phyloP scores from a whole-genome alignment of 2,888 invertebrate genomes.

The Timema podura region DNA sequence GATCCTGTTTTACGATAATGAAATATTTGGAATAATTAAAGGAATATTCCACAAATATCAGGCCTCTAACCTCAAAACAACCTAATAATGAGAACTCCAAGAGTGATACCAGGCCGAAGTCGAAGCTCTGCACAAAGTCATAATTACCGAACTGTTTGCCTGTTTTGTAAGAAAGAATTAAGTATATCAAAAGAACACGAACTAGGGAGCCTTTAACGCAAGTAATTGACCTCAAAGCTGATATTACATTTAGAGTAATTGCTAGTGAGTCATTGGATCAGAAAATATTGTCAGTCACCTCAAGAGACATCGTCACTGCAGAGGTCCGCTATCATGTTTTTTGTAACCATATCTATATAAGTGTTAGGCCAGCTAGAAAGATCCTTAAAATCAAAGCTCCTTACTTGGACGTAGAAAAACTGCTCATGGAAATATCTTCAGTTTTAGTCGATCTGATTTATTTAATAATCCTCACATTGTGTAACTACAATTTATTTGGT shows the following conservation, averaged over 20 bases:
- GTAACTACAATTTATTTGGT: not conserved
- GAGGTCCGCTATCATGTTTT: not conserved
- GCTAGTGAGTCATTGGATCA: not conserved
- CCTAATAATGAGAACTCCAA: not conserved
- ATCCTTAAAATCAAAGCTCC: not conserved
- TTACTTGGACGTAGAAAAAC: conserved; percentile 1
- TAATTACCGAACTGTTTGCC: not conserved
- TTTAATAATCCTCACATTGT: not conserved
- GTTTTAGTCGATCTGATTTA: not conserved
- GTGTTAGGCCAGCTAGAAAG: not conserved
- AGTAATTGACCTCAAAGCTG: conserved; percentile 2
- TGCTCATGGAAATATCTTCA: conserved; percentile 3
- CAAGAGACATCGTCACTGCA: not conserved
- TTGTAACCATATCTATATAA: not conserved
- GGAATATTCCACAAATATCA: not conserved
- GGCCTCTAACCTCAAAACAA: not conserved
- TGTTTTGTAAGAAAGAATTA: not conserved
- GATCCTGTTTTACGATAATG: conserved; percentile 1
- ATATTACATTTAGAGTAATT: not conserved
- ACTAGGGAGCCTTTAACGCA: conserved; percentile 5
- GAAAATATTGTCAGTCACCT: not conserved
- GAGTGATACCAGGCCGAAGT: not conserved
- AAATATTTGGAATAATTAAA: not conserved
- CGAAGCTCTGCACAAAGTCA: conserved; percentile 2
- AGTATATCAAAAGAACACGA: not conserved